A percentile compares a stretch with the other conserved stretches of the same genome.
These are phyloP conservation scores for Encarsia formosa DNA, from an alignment of 2,888 invertebrate species.

Conservation along the genomic window DNA sequence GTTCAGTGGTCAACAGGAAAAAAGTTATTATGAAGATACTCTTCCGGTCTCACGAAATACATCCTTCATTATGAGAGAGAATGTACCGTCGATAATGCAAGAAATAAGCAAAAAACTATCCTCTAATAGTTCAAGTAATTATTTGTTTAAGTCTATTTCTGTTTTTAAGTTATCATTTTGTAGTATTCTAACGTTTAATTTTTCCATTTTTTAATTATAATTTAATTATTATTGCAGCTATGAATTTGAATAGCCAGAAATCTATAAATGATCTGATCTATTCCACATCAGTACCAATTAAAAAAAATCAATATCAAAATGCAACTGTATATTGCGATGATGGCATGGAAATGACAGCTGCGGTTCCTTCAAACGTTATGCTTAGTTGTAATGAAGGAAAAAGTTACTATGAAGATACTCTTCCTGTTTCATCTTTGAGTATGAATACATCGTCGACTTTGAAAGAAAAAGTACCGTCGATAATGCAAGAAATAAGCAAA, in stretches of 20 bases:
- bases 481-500: too few relatives aligned
- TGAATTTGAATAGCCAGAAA: too few relatives aligned
- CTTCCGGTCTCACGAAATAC: constrained; percentile 2
- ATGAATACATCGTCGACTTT: too few relatives aligned
- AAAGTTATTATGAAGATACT: constrained; percentile 1
- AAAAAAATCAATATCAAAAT: not conserved
- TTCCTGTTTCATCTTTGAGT: constrained; percentile 21
- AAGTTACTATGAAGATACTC: constrained; percentile 1
- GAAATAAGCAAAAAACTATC: too few relatives aligned
- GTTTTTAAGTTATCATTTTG: too few relatives aligned
- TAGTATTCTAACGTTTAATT: too few relatives aligned
- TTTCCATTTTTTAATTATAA: too few relatives aligned
- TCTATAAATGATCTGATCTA: too few relatives aligned
- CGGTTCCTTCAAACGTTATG: constrained; percentile 8
- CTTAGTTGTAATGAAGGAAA: not conserved
- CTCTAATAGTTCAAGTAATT: too few relatives aligned
- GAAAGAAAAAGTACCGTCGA: constrained; percentile 11
- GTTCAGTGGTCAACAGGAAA: not conserved
- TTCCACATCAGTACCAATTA: too few relatives aligned
- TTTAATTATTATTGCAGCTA: too few relatives aligned
- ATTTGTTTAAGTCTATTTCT: too few relatives aligned
- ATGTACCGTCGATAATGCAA: constrained; percentile 8
- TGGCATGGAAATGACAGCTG: constrained; percentile 23
- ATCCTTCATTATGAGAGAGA: constrained; percentile 27
- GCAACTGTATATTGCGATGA: constrained; percentile 23